These are phyloP conservation scores for Lacerta agilis DNA, from an alignment of 2,797 vertebrate genomes.

Conservation along the genomic window DNA sequence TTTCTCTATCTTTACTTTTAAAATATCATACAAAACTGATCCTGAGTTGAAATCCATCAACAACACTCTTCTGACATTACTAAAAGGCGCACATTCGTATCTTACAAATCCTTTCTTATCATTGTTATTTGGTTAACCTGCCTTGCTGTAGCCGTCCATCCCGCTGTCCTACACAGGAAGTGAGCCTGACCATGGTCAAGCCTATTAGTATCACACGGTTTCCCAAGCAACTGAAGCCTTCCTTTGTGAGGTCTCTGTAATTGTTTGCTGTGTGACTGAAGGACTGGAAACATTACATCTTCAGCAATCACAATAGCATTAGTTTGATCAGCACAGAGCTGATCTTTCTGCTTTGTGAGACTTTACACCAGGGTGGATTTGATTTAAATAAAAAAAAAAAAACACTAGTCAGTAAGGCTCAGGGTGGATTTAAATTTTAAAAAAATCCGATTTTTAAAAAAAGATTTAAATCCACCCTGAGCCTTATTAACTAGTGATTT, in stretches of 20 bases:
- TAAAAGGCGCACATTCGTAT: not conserved
- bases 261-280: not conserved
- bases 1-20: not conserved
- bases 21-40: not conserved
- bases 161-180: not conserved
- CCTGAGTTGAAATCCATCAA: not conserved
- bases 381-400: no score
- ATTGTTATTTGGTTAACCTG: not conserved
- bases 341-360: no score
- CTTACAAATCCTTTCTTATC: not conserved
- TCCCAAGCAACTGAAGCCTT: not conserved
- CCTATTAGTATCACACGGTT: not conserved
- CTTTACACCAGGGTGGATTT: no score
- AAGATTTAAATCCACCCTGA: no score
- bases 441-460: no score
- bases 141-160: not conserved
- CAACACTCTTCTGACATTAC: not conserved
- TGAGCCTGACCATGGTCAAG: not conserved
- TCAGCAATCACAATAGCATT: not conserved
- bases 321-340: not conserved
- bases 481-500: no score
- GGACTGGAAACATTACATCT: not conserved
- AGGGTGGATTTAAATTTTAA: no score
- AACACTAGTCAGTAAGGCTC: no score
- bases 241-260: slow-evolving; percentile 2